Percentiles rank a stretch among this genome's conserved stretches.
Evolutionary conservation across 2,888 invertebrate species (phyloP).

Genomic region (Tenthredo scrophulariae): DNA sequence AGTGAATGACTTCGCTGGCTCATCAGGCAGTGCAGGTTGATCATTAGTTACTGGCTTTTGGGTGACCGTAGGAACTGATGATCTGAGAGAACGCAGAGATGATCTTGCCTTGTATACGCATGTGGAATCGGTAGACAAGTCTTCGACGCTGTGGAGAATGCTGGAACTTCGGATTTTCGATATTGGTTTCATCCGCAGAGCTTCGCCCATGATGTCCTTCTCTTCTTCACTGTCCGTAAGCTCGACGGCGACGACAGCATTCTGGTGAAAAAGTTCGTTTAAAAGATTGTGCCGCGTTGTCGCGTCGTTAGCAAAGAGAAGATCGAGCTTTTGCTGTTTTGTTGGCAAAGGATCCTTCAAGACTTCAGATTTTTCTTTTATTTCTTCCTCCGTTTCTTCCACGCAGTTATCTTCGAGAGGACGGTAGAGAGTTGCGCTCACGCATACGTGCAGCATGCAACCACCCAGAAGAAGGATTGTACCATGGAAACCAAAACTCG

Average conservation of each 20-base stretch:
- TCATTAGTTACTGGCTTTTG: constrained; percentile 23
- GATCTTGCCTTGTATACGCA: constrained; percentile 85
- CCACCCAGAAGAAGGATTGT: constrained; percentile 86
- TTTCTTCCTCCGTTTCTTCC: constrained; percentile 57
- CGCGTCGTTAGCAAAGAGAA: constrained; percentile 73
- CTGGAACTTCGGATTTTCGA: constrained; percentile 86
- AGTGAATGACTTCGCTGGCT: constrained; percentile 63
- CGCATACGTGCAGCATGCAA: constrained; percentile 88
- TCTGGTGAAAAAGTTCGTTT: constrained; percentile 76
- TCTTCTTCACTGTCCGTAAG: constrained; percentile 80
- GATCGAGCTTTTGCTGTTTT: constrained; percentile 75
- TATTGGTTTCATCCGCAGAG: constrained; percentile 80
- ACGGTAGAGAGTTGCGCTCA: constrained; percentile 85
- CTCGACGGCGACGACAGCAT: constrained; percentile 70
- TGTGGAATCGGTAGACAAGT: constrained; percentile 87
- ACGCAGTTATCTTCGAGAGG: constrained; percentile 79
- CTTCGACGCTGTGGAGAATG: constrained; percentile 87
- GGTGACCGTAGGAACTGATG: constrained; percentile 64
- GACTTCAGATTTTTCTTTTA: constrained; percentile 60
- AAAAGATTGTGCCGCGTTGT: constrained; percentile 74
- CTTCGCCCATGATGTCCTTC: constrained; percentile 81
- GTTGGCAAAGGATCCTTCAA: constrained; percentile 63
- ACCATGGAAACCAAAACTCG: constrained; percentile 86
- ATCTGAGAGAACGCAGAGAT: constrained; percentile 71
- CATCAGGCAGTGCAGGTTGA: constrained; percentile 41